A percentile compares a stretch with the other conserved stretches of the same genome.
Conservation (phyloP, 2,113 vertebrate species). For the Halichoeres trimaculatus region DNA sequence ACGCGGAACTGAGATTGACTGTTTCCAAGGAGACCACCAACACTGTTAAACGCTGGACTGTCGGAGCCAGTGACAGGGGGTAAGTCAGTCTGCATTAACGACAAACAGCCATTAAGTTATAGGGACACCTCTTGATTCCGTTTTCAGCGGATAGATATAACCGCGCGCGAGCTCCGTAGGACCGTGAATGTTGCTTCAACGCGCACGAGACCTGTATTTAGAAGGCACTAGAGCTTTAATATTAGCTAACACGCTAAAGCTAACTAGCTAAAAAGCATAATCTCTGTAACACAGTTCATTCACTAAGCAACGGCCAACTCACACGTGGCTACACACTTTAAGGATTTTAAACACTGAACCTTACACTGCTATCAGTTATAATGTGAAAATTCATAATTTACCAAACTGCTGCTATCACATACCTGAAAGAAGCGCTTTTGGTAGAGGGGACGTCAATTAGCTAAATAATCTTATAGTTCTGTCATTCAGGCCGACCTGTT, state of each 20-base stretch:
- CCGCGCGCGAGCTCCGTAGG: neutral
- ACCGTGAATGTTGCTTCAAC: neutral
- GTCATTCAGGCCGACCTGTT: neutral
- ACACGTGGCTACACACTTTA: neutral
- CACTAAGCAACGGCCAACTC: neutral
- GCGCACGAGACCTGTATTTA: neutral
- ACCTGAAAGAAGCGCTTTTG: neutral
- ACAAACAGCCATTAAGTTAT: neutral
- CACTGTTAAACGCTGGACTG: conserved; percentile 20
- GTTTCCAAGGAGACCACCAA: conserved; percentile 74
- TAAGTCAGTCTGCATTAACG: conserved; percentile 28
- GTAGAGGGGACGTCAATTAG: neutral
- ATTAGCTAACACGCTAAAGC: conserved; percentile 48
- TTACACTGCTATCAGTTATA: neutral
- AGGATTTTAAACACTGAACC: neutral
- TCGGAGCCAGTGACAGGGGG: conserved; percentile 31
- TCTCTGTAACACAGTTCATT: neutral
- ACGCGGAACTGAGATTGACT: conserved; percentile 21
- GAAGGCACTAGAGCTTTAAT: conserved; percentile 21
- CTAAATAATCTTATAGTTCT: neutral
- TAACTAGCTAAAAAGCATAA: conserved; percentile 29
- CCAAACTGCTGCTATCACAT: neutral
- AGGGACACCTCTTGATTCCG: accelerated
- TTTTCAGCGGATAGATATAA: neutral
- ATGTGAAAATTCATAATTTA: neutral